A percentile compares a stretch with the other conserved stretches of the same genome.
Evolutionary conservation across 2,888 invertebrate species (phyloP).

Genomic region (Nemurella pictetii): DNA sequence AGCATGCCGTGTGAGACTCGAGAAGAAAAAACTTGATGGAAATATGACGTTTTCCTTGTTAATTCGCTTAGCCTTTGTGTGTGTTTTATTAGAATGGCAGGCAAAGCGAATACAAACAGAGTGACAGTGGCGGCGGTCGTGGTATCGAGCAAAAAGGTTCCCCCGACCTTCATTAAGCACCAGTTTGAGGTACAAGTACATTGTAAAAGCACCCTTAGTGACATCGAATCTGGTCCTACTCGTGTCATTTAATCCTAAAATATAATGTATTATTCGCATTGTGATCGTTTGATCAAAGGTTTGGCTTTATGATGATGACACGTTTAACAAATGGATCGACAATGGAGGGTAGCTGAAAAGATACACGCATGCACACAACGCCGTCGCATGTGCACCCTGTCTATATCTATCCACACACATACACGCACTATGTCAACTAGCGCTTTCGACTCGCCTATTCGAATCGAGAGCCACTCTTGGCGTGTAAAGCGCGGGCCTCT

Average conservation of each 20-base stretch:
- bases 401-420: background rate
- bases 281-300: slow-evolving; percentile 28
- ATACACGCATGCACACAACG: background rate
- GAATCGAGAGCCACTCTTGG: background rate
- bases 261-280: slow-evolving; percentile 22
- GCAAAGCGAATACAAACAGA: background rate
- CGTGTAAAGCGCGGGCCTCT: background rate
- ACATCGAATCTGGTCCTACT: slow-evolving; percentile 15
- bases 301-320: slow-evolving; percentile 19
- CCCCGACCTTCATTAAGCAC: slow-evolving; percentile 28
- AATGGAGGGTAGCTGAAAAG: slow-evolving; percentile 13
- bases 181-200: slow-evolving; percentile 29
- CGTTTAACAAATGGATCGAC: slow-evolving; percentile 21
- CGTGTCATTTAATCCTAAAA: slow-evolving; percentile 26
- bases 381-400: background rate
- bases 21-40: slow-evolving; percentile 7
- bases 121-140: background rate
- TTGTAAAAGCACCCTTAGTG: slow-evolving; percentile 28
- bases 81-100: background rate
- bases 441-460: background rate
- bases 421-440: slow-evolving; percentile 12
- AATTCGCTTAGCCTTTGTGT: slow-evolving; percentile 3
- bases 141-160: slow-evolving; percentile 1
- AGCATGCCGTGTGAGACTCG: background rate
- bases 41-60: slow-evolving; percentile 4